Percentiles rank a stretch among this genome's conserved stretches.
phyloP scores from a whole-genome alignment of 2,113 vertebrate species.

The Meriones unguiculatus region DNA sequence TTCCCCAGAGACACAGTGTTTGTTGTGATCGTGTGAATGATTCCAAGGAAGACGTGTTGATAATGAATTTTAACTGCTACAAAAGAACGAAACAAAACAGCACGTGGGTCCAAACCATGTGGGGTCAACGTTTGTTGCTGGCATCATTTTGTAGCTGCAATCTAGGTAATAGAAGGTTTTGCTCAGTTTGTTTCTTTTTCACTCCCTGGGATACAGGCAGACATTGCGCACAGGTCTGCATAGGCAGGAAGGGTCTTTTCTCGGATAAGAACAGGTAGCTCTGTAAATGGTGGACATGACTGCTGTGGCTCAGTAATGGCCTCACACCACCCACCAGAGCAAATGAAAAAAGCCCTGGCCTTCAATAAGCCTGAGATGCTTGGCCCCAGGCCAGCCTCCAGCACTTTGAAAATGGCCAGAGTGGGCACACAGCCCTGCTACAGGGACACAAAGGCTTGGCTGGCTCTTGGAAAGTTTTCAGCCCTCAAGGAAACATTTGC shows the following conservation, averaged over 20 bases:
- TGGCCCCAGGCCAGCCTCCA: background rate
- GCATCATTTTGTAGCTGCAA: background rate
- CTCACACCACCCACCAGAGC: rapidly evolving
- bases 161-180: background rate
- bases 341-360: background rate
- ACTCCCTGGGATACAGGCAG: background rate
- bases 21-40: background rate
- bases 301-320: no score
- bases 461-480: background rate
- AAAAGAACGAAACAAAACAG: conserved; percentile 6
- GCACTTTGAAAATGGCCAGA: background rate
- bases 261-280: background rate
- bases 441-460: background rate
- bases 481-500: background rate
- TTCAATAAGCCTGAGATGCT: background rate
- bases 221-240: background rate
- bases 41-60: background rate
- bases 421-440: background rate
- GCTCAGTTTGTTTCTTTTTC: background rate
- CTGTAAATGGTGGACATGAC: background rate
- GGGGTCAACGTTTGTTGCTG: background rate
- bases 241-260: background rate
- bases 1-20: background rate
- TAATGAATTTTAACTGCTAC: background rate
- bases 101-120: background rate